A percentile compares a stretch with the other conserved stretches of the same genome.
phyloP scores from a whole-genome alignment of 2,113 vertebrate species.

The Paradisaea rubra region DNA sequence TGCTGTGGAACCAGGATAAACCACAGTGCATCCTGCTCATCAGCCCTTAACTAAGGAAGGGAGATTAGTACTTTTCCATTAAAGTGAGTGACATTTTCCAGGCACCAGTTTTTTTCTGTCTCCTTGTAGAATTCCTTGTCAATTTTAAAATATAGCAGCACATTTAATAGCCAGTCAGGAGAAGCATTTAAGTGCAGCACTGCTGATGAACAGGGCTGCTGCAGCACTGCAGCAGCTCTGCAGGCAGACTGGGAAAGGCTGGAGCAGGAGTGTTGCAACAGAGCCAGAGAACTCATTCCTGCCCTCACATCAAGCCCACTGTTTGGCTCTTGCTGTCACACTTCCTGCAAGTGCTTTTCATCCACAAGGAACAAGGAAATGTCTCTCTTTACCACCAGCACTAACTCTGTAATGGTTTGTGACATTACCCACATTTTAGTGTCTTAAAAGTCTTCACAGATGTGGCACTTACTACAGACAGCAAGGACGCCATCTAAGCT shows the following conservation, averaged over 20 bases:
- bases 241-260: not conserved
- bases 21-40: not conserved
- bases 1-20: not conserved
- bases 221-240: constrained; percentile 40
- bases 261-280: not conserved
- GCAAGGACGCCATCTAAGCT: not conserved
- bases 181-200: not conserved
- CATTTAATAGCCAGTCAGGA: not conserved
- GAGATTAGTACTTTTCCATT: not conserved
- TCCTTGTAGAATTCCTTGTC: not conserved
- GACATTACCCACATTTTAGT: not conserved
- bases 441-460: not conserved
- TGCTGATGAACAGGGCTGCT: not conserved
- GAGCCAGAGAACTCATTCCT: not conserved
- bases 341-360: not conserved
- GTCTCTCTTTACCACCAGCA: not conserved
- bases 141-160: not conserved
- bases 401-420: not conserved
- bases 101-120: not conserved
- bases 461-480: not conserved
- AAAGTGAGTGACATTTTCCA: not conserved
- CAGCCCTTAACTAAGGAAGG: not conserved
- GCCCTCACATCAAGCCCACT: not conserved
- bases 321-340: not conserved
- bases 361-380: not conserved